Conservation (phyloP, 2,888 invertebrate species). For the Agapostemon virescens region DNA sequence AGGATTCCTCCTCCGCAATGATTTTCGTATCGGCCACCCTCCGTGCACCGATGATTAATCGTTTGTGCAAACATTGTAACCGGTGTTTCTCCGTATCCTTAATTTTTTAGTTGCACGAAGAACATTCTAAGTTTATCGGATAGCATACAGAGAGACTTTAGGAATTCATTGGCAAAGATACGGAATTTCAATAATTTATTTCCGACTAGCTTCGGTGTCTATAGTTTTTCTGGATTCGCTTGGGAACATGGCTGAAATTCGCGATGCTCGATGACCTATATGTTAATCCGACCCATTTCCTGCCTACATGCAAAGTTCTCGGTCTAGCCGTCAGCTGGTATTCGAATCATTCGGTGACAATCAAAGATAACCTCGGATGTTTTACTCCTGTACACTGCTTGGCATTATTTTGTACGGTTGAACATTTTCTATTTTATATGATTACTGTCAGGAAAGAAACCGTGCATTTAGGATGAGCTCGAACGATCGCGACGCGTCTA, state of each 20-base stretch:
- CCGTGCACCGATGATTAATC: background rate
- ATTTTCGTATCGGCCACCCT: background rate
- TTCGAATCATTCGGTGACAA: constrained; percentile 2
- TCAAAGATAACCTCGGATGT: background rate
- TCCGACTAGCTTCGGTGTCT: background rate
- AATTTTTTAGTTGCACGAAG: background rate
- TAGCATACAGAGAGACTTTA: background rate
- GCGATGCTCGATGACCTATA: constrained; percentile 2
- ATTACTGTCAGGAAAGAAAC: background rate
- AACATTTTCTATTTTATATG: too few species aligned
- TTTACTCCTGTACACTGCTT: background rate
- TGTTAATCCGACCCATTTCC: constrained; percentile 19
- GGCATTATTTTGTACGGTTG: background rate
- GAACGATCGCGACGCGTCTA: background rate
- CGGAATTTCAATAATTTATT: background rate
- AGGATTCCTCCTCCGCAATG: background rate
- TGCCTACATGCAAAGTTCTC: background rate
- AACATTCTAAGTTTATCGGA: background rate
- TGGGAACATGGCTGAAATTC: background rate
- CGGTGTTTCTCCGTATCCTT: background rate
- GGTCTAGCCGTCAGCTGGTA: background rate
- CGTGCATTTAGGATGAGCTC: too few species aligned
- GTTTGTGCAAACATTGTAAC: background rate
- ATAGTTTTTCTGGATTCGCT: background rate
- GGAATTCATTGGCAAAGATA: background rate